Evolutionary conservation across 1,140 invertebrate species (phyloP), one percentile per base, ranked within the genome.

Genomic region (Drosophila bocki): DNA sequence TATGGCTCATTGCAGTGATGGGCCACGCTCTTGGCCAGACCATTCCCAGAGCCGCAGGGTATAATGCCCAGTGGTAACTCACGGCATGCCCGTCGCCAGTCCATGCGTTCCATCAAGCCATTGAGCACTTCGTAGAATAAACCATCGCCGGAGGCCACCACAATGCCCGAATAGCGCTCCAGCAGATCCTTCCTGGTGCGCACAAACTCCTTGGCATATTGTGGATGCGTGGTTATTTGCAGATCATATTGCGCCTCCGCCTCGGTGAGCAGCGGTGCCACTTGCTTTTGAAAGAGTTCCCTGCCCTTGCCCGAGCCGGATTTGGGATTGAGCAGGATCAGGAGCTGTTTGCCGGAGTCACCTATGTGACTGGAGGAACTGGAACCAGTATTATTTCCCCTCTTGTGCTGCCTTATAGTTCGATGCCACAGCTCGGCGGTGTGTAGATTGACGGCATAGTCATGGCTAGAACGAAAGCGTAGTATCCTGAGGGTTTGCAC

Each of bases 1-100:
- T 97, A 97, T 0, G 98, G 97, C 91, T 98, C 97, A 72, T 97
- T 98, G 93, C 91, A 88, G 94, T 94, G 92, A 95, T 95, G 80
- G 51, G 95, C 96, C 59, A 99, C 96, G 48, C 97, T 96, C 85
- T 96, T 96, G 41, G 98, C 97, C 15, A 99, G 92, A 2, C 98
- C 98, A 93, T 99, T 99, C 22, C 98, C 98, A 8, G 98, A 99
- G 29, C 98, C 98, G 82, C 97, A 98, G 0, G 98, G 98, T 90
- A 99, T 95, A 33, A 98, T 95, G 2, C 97, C 98, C 3, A 99
- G 85, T 0, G 98, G 97, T 11, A 97, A 93, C 72, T 96, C 94
- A 13, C 94, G 94, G 12, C 98, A 94, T 0, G 96, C 96, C 64
- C 95, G 94, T 60, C 96, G 94, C 97, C 98, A 98, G 92, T 99